Conservation (phyloP, 2,797 vertebrate genomes). For the Eospalax fontanierii region DNA sequence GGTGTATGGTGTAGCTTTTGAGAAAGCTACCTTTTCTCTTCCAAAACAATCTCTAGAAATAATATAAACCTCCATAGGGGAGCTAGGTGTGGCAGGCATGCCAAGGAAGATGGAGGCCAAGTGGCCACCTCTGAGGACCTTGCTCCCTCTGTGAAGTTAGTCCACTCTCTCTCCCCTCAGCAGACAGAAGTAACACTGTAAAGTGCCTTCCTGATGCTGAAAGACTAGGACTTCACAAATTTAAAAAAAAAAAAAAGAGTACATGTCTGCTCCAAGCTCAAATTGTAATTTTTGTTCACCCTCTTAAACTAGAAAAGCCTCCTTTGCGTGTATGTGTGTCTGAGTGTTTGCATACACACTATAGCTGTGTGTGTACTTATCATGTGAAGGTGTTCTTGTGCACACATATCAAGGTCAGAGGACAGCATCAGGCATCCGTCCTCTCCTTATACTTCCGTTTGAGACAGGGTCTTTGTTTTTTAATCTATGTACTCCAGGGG, state of each 20-base stretch:
- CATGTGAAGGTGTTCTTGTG: too few relatives aligned
- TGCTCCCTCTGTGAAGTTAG: neutral
- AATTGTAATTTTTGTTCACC: constrained; percentile 26
- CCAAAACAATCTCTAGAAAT: constrained; percentile 34
- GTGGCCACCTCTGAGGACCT: rapidly evolving
- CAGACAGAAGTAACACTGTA: neutral
- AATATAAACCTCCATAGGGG: neutral
- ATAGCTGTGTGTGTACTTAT: neutral
- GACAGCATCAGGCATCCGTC: neutral
- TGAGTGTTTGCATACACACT: neutral
- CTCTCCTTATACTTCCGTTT: neutral
- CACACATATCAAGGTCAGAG: too few relatives aligned
- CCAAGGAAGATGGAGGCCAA: neutral
- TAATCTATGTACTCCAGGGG: neutral
- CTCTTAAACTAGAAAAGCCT: constrained; percentile 17
- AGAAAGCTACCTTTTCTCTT: neutral
- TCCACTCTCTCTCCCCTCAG: neutral
- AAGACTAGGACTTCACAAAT: neutral
- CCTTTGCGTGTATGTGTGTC: neutral
- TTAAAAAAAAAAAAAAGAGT: neutral
- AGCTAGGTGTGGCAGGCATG: neutral
- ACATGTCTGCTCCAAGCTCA: neutral
- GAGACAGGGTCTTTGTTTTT: neutral
- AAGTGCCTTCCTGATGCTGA: neutral
- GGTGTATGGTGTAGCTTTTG: neutral